A percentile compares a stretch with the other conserved stretches of the same genome.
Conservation (phyloP, 2,113 vertebrate species). For the rat (Rattus norvegicus) region GRCr8 NC_086022.1:71530501-71531000, state of each 20-base stretch:
- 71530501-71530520: neutral
- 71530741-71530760: rapidly evolving
- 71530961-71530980: neutral
- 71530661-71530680: too few species aligned
- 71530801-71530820: too few species aligned
- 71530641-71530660: too few species aligned
- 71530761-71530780: neutral
- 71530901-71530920: neutral
- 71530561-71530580: neutral
- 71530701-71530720: neutral
- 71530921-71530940: neutral
- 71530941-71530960: neutral
- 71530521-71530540: neutral
- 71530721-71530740: neutral
- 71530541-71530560: neutral
- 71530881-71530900: neutral
- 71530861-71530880: neutral
- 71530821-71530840: too few species aligned
- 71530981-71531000: neutral
- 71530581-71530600: neutral
- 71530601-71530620: neutral
- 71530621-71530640: neutral
- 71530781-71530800: neutral
- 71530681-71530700: neutral
- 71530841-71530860: neutral